Base-by-base conservation (phyloP, 2,888 invertebrate genomes). In the Troilus luridus region DNA sequence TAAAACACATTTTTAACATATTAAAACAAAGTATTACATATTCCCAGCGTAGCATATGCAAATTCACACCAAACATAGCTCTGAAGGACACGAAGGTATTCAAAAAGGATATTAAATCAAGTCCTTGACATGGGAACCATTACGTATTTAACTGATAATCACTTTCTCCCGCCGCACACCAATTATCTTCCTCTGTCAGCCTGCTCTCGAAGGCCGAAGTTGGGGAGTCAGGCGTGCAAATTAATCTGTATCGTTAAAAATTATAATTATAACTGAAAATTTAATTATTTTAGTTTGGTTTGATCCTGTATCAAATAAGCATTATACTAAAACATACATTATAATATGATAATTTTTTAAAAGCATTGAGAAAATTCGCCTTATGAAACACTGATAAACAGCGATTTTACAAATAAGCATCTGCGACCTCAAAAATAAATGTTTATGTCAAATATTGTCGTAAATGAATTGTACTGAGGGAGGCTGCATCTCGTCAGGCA, bases 141-240 rank as follows among this genome's bases (percentile, higher is more conserved):
- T 85, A 85, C 21, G 85, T 85, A 85, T n/a, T n/a, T 56, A 58
- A 85, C 85, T 85, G 85, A 85, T 85, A 85, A 85, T 85, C 85
- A 85, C 85, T 85, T 85, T 85, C 85, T 85, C 85, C 56, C 56
- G 56, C 56, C 85, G 12, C 85, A 54, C 85, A 58, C 56, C 56
- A 56, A 85, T 85, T 56, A 85, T 21, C 85, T 41, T 21, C 56
- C 27, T 85, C 7, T 14, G 56, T 12, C 85, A 85, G 9, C 14
- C 56, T 56, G 56, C 58, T 14, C 19, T 77, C 72, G 56, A 85
- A 85, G 85, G 85, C 19, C 85, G n/a, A 12, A 85, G n/a, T 54
- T 77, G 17, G 12, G 41, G 21, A 24, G n/a, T 67, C 10, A 41
- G 17, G 72, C 27, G 8, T 77, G 12, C 7, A 41, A 67, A 67